These are phyloP conservation scores for Spialia ferax DNA, from an alignment of 2,888 invertebrate species.

Conservation along the genomic window DNA sequence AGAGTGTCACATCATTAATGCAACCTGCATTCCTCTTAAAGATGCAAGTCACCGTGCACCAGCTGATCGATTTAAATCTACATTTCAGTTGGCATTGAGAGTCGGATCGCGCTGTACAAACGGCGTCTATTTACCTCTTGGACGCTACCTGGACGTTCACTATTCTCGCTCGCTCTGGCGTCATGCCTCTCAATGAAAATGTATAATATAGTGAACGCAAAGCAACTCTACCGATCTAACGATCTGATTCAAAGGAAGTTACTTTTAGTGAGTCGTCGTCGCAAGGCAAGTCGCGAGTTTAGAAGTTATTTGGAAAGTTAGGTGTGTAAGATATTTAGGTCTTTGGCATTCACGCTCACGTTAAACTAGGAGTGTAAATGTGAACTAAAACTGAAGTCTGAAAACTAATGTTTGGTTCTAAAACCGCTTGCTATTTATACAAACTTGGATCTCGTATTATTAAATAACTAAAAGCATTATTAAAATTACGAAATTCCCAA, in stretches of 20 bases:
- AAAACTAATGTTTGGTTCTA: neutral
- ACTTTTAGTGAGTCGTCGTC: slow-evolving; percentile 33
- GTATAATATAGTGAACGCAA: slow-evolving; percentile 43
- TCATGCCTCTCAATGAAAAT: slow-evolving; percentile 54
- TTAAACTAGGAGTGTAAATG: neutral
- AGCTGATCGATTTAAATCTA: slow-evolving; percentile 27
- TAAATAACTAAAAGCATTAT: neutral
- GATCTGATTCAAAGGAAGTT: slow-evolving; percentile 39
- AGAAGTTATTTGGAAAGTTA: slow-evolving; percentile 21
- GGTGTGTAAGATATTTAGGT: slow-evolving; percentile 15
- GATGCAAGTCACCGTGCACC: slow-evolving; percentile 17
- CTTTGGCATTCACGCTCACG: neutral
- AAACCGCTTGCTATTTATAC: neutral
- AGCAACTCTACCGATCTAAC: slow-evolving; percentile 42
- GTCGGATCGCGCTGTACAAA: slow-evolving; percentile 57
- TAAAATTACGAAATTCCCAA: neutral
- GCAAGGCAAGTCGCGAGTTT: slow-evolving; percentile 14
- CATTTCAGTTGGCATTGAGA: slow-evolving; percentile 48
- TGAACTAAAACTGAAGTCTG: neutral
- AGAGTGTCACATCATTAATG: slow-evolving; percentile 18
- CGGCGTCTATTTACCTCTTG: slow-evolving; percentile 57
- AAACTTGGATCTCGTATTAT: neutral
- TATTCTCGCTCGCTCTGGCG: slow-evolving; percentile 54
- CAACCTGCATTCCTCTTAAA: slow-evolving; percentile 25
- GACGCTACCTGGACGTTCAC: slow-evolving; percentile 57